A percentile compares a stretch with the other conserved stretches of the same genome.
Evolutionary conservation across 2,797 vertebrate genomes (phyloP).

Genomic region (Esox masquinongy): DNA sequence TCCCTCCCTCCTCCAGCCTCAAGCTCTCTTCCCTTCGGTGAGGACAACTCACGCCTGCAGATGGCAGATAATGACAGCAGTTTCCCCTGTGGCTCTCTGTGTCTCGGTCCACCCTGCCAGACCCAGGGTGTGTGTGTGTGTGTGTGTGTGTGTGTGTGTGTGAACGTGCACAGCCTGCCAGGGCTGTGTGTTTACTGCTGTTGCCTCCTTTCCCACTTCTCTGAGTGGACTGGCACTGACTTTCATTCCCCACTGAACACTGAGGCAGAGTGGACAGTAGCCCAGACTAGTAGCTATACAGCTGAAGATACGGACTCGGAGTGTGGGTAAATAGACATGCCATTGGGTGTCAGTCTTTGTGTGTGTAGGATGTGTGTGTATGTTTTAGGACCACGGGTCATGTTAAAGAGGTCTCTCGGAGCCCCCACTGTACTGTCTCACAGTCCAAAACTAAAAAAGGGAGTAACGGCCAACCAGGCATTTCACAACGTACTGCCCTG

Average conservation of each 20-base stretch:
- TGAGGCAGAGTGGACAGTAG: constrained; percentile 1
- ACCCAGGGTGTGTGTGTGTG: constrained; percentile 24
- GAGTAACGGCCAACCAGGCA: not conserved
- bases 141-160: not conserved
- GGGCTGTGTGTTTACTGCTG: not conserved
- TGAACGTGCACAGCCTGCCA: not conserved
- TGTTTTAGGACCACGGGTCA: constrained; percentile 13
- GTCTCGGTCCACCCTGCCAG: constrained; percentile 20
- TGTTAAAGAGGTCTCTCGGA: constrained; percentile 14
- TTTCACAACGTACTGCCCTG: not conserved
- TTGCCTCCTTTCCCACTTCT: not conserved
- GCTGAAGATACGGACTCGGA: not conserved
- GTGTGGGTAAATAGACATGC: not conserved
- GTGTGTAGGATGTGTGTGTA: constrained; percentile 5
- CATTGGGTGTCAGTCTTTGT: constrained; percentile 11
- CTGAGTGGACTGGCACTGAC: not conserved
- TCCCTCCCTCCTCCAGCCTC: not conserved
- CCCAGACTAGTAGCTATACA: not conserved
- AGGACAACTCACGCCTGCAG: constrained; percentile 64
- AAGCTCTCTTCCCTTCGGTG: constrained; percentile 47
- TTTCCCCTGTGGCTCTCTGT: constrained; percentile 57
- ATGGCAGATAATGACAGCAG: constrained; percentile 72
- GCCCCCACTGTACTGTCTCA: constrained; percentile 7
- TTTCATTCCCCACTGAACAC: not conserved
- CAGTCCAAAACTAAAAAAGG: not conserved